phyloP scores from a whole-genome alignment of 2,888 invertebrate species.

The Herminia tarsipennalis region DNA sequence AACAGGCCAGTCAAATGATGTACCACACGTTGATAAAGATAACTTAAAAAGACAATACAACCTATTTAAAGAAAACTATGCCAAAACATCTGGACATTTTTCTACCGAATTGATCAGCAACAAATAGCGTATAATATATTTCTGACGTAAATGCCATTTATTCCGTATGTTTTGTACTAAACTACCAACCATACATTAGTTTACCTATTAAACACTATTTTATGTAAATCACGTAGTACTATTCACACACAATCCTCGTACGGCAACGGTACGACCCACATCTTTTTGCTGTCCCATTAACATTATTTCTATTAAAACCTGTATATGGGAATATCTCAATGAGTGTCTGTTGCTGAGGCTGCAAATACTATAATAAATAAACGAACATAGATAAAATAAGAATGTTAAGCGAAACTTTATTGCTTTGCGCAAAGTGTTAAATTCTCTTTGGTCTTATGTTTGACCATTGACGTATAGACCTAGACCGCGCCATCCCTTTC shows the following conservation, averaged over 20 bases:
- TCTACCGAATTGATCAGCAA: slow-evolving; percentile 6
- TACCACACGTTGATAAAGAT: too few species aligned
- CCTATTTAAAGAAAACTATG: background rate
- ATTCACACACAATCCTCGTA: slow-evolving; percentile 53
- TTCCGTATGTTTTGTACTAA: too few species aligned
- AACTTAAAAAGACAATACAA: too few species aligned
- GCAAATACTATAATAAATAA: too few species aligned
- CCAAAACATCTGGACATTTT: slow-evolving; percentile 2
- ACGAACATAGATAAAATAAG: too few species aligned
- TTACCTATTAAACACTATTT: slow-evolving; percentile 32
- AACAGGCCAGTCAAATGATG: too few species aligned
- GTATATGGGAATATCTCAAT: slow-evolving; percentile 39
- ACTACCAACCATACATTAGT: slow-evolving; percentile 23
- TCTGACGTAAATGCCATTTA: slow-evolving; percentile 21
- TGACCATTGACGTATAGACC: too few species aligned
- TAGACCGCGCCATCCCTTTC: too few species aligned
- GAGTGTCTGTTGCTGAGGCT: background rate
- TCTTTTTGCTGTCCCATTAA: slow-evolving; percentile 58
- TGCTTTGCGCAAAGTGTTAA: too few species aligned
- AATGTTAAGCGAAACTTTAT: too few species aligned
- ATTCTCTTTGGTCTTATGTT: too few species aligned
- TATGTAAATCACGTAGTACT: slow-evolving; percentile 47
- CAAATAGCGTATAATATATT: slow-evolving; percentile 20
- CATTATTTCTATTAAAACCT: slow-evolving; percentile 58
- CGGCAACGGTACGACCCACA: slow-evolving; percentile 55